Evolutionary conservation across 2,888 invertebrate genomes (phyloP), one percentile per base, ranked within the genome.

Genomic region (Tenthredo notha): DNA sequence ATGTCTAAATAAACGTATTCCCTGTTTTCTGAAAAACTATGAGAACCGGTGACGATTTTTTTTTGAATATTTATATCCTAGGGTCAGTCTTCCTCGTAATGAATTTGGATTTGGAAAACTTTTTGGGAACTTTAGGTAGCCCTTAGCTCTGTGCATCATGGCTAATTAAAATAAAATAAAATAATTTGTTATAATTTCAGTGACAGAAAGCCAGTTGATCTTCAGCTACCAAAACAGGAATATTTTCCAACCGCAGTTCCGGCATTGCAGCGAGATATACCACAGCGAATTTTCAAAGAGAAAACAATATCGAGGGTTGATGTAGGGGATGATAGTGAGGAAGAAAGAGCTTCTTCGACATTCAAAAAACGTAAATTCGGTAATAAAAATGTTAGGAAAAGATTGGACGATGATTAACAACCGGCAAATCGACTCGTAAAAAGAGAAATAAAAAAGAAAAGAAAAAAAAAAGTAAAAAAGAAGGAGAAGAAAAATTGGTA

Each of bases 341-440:
- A 93, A n/a, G 91, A 90, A 7, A 89, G 87, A 65, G 89, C 90
- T 18, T 89, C 92, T 80, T 90, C 92, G 21, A 92, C 92, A 2
- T 97, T 97, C 91, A 97, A 97, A 90, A 97, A 96, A 90, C 94
- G 97, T 85, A 97, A 96, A 93, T 93, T 96, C 21, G 94, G 94
- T 1, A 96, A 95, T 90, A 94, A 95, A 88, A 96, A 96, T 91
- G 95, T 95, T 86, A 93, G 97, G 85, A 95, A 96, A 91, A 95
- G 97, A 92, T 87, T 95, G 37, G 95, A 95, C 89, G 96, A 96
- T 89, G 96, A 96, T 88, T 96, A 90, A 93, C 50, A n/a, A n/a
- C 40, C 40, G 18, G 3, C n/a, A 40, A 80, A 61, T 80, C n/a
- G 12, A 40, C 18, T 58, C 37, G 2, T 29, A 25, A 33, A 15